phyloP scores from a whole-genome alignment of 2,888 invertebrate species.

The Drosophila atroscutellata region DNA sequence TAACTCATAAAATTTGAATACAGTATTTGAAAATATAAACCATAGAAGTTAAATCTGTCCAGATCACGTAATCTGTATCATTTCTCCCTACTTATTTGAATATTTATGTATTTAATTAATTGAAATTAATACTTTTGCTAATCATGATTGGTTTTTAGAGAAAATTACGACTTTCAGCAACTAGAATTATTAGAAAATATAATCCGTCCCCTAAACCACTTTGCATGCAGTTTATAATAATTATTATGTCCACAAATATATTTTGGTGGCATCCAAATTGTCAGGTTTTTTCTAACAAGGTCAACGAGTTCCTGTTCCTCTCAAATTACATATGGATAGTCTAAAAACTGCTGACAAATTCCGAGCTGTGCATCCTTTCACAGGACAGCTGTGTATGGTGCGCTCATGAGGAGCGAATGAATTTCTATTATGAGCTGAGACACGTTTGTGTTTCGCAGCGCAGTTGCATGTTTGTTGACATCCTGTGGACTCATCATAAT shows the following conservation, averaged over 20 bases:
- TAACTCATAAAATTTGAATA: not conserved
- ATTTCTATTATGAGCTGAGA: constrained; percentile 59
- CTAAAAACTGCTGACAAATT: constrained; percentile 53
- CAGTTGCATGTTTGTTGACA: constrained; percentile 72
- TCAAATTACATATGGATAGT: constrained; percentile 59
- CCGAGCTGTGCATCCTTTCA: constrained; percentile 22
- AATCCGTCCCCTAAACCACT: not conserved
- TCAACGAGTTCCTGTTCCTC: constrained; percentile 24
- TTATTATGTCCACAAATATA: constrained; percentile 25
- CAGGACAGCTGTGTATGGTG: not conserved
- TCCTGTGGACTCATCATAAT: constrained; percentile 63
- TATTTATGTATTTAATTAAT: not conserved
- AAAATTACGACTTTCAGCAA: not conserved
- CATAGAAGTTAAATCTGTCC: not conserved
- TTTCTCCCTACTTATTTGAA: not conserved
- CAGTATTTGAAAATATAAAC: not conserved
- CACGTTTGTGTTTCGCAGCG: constrained; percentile 43
- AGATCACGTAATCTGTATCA: not conserved
- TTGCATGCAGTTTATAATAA: constrained; percentile 20
- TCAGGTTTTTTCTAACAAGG: constrained; percentile 7
- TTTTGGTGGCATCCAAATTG: constrained; percentile 11
- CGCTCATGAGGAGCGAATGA: constrained; percentile 50
- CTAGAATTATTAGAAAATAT: not conserved
- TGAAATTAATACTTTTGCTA: not conserved
- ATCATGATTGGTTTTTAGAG: not conserved